Percentiles rank a stretch among this genome's conserved stretches.
These are phyloP conservation scores for Papilio aristodemus DNA, from an alignment of 1,140 invertebrate genomes.

Conservation along the genomic window DNA sequence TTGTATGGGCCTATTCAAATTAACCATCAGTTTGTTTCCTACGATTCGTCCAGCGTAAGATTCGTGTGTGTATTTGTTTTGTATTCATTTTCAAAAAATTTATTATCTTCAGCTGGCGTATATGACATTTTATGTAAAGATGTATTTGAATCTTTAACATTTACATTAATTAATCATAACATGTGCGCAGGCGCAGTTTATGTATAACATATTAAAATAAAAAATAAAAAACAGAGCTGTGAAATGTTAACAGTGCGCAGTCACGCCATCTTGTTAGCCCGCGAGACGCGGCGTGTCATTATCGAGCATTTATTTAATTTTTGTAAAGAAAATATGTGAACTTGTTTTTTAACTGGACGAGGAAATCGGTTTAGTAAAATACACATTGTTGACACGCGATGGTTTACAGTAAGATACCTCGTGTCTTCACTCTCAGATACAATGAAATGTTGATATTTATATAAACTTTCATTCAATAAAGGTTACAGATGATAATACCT, in stretches of 20 bases:
- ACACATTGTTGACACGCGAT: slow-evolving; percentile 63
- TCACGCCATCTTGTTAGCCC: slow-evolving; percentile 62
- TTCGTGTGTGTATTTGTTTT: too few species aligned
- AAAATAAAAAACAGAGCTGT: slow-evolving; percentile 42
- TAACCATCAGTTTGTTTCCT: too few species aligned
- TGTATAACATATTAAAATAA: slow-evolving; percentile 38
- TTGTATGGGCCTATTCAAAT: neutral
- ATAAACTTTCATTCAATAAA: too few species aligned
- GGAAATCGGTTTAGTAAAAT: slow-evolving; percentile 59
- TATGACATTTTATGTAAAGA: too few species aligned
- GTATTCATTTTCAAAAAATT: too few species aligned
- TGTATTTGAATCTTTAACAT: neutral
- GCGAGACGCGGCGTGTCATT: slow-evolving; percentile 57
- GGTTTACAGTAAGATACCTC: slow-evolving; percentile 20
- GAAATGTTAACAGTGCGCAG: slow-evolving; percentile 54
- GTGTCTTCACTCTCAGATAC: neutral
- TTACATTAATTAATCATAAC: slow-evolving; percentile 22
- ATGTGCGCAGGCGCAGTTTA: neutral
- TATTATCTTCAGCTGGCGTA: too few species aligned
- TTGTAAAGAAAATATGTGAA: slow-evolving; percentile 53
- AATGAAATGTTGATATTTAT: neutral
- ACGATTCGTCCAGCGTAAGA: too few species aligned
- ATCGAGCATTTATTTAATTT: slow-evolving; percentile 71
- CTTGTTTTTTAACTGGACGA: slow-evolving; percentile 53
- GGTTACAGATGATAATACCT: too few species aligned